Conservation (phyloP, 2,797 vertebrate species). For the Aeoliscus strigatus region DNA sequence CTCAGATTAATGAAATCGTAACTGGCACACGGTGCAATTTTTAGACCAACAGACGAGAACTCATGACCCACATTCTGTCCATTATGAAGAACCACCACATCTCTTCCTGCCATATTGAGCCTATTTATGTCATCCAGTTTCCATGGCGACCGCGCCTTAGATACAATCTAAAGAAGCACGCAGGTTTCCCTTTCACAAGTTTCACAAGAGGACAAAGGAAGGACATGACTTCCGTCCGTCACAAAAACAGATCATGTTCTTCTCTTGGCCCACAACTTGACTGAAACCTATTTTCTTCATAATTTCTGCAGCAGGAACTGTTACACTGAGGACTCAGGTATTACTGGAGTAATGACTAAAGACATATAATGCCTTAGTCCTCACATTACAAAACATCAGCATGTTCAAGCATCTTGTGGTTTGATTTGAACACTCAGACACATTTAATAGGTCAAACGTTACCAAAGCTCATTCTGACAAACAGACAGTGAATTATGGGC, state of each 20-base stretch:
- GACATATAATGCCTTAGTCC: no score
- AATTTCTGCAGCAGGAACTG: no score
- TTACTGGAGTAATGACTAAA: no score
- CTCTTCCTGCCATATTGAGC: constrained; percentile 65
- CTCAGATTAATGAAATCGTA: constrained; percentile 74
- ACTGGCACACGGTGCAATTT: constrained; percentile 77
- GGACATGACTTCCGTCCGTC: constrained; percentile 8
- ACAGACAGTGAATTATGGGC: no score
- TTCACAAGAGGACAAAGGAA: constrained; percentile 16
- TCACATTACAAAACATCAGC: no score
- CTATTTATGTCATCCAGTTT: constrained; percentile 81
- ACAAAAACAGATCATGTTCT: constrained; percentile 12
- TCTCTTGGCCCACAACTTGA: no score
- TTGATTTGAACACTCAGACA: no score
- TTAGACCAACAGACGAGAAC: constrained; percentile 73
- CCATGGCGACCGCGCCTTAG: constrained; percentile 75
- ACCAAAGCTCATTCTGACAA: no score
- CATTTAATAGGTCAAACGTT: no score
- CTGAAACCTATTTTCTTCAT: no score
- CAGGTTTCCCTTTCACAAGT: constrained; percentile 27
- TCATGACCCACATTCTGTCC: constrained; percentile 79
- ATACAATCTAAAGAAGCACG: constrained; percentile 65
- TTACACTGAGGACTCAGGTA: no score
- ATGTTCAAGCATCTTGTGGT: no score
- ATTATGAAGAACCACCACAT: constrained; percentile 72